Evolutionary conservation across 2,113 vertebrate species (phyloP).

Genomic region (Myocastor coypus): DNA sequence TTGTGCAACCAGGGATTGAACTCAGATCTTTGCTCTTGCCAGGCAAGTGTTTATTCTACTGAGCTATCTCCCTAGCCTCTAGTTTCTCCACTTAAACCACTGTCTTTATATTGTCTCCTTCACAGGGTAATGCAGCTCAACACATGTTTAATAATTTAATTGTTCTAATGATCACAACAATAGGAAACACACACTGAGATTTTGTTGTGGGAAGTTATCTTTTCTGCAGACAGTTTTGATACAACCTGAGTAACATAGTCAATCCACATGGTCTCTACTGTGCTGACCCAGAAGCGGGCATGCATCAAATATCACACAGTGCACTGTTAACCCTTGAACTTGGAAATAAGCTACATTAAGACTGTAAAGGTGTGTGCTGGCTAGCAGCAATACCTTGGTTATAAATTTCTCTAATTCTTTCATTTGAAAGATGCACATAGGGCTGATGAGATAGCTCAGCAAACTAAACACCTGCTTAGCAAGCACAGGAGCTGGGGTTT

Average conservation of each 20-base stretch:
- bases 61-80: too few relatives aligned
- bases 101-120: not conserved
- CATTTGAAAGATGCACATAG: not conserved
- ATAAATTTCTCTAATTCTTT: not conserved
- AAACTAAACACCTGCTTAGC: too few relatives aligned
- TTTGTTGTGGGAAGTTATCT: not conserved
- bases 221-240: not conserved
- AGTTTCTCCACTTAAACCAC: too few relatives aligned
- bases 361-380: not conserved
- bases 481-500: too few relatives aligned
- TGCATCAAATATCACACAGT: not conserved
- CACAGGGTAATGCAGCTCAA: not conserved
- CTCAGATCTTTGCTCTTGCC: too few relatives aligned
- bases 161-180: not conserved
- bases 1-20: too few relatives aligned
- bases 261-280: not conserved
- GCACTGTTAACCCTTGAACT: not conserved
- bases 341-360: not conserved
- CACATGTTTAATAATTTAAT: not conserved
- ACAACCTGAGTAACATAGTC: not conserved
- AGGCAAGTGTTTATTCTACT: not conserved
- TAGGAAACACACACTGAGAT: not conserved
- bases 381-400: not conserved
- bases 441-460: too few relatives aligned
- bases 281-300: not conserved